Percentiles rank a stretch among this genome's conserved stretches.
phyloP scores from a whole-genome alignment of 2,113 vertebrate species.

The Cnemophilus loriae region DNA sequence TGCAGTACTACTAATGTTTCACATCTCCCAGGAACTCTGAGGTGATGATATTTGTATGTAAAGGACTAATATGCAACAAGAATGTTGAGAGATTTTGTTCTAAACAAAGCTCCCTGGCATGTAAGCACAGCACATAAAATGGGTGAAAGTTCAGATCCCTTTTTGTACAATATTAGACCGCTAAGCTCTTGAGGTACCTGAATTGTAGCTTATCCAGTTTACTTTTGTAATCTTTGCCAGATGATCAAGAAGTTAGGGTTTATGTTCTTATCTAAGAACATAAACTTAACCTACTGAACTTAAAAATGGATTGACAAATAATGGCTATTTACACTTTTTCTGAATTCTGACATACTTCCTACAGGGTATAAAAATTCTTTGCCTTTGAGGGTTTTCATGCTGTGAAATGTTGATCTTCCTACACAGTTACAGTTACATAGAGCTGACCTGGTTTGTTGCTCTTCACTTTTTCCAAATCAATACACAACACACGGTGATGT shows the following conservation, averaged over 20 bases:
- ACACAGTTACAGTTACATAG: background rate
- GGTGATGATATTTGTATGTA: background rate
- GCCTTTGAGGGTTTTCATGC: background rate
- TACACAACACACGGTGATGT: background rate
- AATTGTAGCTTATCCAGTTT: background rate
- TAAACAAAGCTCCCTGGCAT: background rate
- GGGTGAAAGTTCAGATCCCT: background rate
- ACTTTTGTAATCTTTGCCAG: background rate
- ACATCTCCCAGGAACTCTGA: background rate
- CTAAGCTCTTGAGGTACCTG: background rate
- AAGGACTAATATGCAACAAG: background rate
- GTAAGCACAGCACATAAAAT: background rate
- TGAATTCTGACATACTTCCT: background rate
- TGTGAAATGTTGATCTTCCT: background rate
- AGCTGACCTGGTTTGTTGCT: background rate
- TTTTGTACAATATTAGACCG: background rate
- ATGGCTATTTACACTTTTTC: background rate
- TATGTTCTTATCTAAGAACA: background rate
- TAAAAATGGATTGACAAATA: background rate
- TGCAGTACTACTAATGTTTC: background rate
- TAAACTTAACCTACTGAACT: background rate
- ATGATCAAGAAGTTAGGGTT: background rate
- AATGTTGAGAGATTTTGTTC: background rate
- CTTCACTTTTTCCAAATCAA: background rate
- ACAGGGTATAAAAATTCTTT: background rate